Base-by-base conservation (phyloP, 2,888 invertebrate genomes). In the Agrotis exclamationis region DNA sequence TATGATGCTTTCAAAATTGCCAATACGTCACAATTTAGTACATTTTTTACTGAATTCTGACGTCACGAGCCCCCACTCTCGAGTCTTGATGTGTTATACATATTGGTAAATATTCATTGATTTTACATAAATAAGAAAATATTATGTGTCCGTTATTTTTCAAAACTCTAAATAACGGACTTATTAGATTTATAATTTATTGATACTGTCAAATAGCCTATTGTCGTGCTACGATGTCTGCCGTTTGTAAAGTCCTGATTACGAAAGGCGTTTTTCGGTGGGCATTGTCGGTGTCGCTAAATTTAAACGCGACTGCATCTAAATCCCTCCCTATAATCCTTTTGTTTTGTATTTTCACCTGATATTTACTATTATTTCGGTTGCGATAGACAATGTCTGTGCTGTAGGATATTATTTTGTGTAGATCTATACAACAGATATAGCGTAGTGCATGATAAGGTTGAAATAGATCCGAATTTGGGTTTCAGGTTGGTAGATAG, bases 251-350 rank as follows among this genome's bases (percentile, higher is more conserved):
- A 65, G 14, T 39, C 24, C 78, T 63, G 45, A 72, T 79, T 82
- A 78, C 82, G 80, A 64, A 82, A 82, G 79, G 69, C 72, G 76
- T 87, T 83, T 79, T 80, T 82, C 83, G 80, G 80, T 79, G 74
- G 47, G 67, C 63, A 82, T 59, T 62, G 80, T 65, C 80, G 79
- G 69, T 74, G 79, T 70, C 70, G 80, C 82, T 74, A 82, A 82
- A 67, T 78, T 69, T 82, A 82, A 78, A 78, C 60, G 79, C 79
- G 64, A 24, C 82, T 72, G 56, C 56, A 64, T 76, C 82, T 58
- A 70, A 74, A 67, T 74, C 70, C 67, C 74, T 80, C 82, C 67
- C 82, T 80, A 79, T 80, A 80, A 82, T 80, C 79, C 80, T 80
- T 80, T 80, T 80, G 83, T 80, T 74, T 82, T 59, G 74, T 82